Percentiles rank a stretch among this genome's conserved stretches.
Conservation (phyloP, 1,140 invertebrate species). For the Trachelipus rathkii region DNA sequence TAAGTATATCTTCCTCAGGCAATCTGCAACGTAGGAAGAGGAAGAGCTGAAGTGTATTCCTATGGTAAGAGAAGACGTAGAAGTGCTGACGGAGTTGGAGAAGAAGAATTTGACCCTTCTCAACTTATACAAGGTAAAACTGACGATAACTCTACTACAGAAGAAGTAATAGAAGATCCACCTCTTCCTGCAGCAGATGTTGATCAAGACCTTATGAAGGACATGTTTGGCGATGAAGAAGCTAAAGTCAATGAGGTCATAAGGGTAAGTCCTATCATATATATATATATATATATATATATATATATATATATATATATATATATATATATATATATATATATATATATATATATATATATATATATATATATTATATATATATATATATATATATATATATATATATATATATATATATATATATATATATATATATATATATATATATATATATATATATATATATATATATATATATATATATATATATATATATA, state of each 20-base stretch:
- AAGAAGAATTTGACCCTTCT: neutral
- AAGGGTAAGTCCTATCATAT: neutral
- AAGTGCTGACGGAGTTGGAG: neutral
- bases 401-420: constrained; percentile 17
- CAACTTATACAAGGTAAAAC: neutral
- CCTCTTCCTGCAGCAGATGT: neutral
- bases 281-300: constrained; percentile 8
- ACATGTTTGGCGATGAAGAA: neutral
- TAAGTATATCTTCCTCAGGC: neutral
- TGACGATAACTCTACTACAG: neutral
- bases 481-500: neutral
- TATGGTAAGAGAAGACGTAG: neutral
- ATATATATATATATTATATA: constrained; percentile 6
- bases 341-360: neutral
- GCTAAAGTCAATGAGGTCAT: neutral
- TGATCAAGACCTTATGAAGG: neutral
- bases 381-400: constrained; percentile 8
- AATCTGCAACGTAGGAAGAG: neutral
- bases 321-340: constrained; percentile 15
- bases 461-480: neutral
- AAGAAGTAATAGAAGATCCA: too few relatives aligned
- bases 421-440: neutral
- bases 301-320: constrained; percentile 15
- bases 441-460: constrained; percentile 1
- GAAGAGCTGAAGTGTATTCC: neutral